phyloP scores from a whole-genome alignment of 2,113 vertebrate species.

The Junco hyemalis region DNA sequence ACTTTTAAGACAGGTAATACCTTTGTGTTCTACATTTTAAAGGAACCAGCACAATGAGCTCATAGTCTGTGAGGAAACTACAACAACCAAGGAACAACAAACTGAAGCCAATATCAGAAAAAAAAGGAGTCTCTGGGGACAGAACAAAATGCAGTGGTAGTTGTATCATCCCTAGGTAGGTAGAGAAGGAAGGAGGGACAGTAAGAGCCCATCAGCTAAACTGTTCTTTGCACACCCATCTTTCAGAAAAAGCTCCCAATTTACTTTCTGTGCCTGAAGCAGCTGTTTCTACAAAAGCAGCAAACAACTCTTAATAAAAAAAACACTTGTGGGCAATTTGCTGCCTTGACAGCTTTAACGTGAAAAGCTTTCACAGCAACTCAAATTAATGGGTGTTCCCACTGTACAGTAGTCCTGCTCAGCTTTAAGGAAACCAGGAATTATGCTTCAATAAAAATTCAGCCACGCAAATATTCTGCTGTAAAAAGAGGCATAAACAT shows the following conservation, averaged over 20 bases:
- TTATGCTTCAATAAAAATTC: conserved; percentile 58
- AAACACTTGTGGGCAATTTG: not conserved
- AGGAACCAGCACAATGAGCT: not conserved
- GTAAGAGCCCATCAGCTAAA: not conserved
- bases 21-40: not conserved
- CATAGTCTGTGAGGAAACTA: not conserved
- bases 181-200: not conserved
- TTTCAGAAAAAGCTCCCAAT: not conserved
- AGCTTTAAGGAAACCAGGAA: conserved; percentile 49
- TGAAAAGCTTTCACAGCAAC: conserved; percentile 4
- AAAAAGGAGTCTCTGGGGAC: not conserved
- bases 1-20: not conserved
- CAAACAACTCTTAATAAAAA: not conserved
- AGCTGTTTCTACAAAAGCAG: not conserved
- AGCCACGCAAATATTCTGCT: conserved; percentile 51
- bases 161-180: not conserved
- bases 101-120: not conserved
- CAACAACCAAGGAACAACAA: not conserved
- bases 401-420: conserved; percentile 12
- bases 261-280: not conserved
- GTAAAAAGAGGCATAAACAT: conserved; percentile 56
- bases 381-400: not conserved
- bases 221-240: not conserved
- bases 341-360: not conserved
- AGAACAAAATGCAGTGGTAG: not conserved